A percentile compares a stretch with the other conserved stretches of the same genome.
These are phyloP conservation scores for Pollenia angustigena DNA, from an alignment of 2,888 invertebrate genomes.

Conservation along the genomic window DNA sequence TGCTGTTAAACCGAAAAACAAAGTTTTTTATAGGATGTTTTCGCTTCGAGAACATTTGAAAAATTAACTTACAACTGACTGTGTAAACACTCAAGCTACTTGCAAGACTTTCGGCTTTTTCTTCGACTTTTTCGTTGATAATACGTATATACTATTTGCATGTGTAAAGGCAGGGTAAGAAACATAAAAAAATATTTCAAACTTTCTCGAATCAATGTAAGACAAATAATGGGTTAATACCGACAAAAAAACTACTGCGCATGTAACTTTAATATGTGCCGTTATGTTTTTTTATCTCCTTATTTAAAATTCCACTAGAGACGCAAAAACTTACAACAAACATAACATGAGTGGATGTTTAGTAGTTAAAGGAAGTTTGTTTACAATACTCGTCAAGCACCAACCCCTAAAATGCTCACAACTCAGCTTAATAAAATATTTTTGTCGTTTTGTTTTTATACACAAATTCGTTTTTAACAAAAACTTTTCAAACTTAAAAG, in stretches of 20 bases:
- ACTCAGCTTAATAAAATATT: conserved; percentile 11
- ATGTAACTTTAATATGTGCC: conserved; percentile 46
- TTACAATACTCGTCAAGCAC: conserved; percentile 32
- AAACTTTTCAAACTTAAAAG: conserved; percentile 33
- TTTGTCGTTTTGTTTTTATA: conserved; percentile 66
- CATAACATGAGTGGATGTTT: conserved; percentile 21
- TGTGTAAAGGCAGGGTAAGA: too few species aligned
- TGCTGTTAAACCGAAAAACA: too few species aligned
- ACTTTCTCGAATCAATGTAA: too few species aligned
- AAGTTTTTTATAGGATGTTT: too few species aligned
- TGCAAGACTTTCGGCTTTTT: too few species aligned
- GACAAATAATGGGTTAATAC: conserved; percentile 32
- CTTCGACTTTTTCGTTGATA: too few species aligned
- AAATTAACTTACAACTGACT: too few species aligned
- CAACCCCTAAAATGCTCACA: conserved; percentile 54
- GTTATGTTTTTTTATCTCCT: conserved; percentile 44
- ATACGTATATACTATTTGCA: too few species aligned
- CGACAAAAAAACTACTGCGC: conserved; percentile 58
- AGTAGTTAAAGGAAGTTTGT: conserved; percentile 50
- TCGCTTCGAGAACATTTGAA: too few species aligned
- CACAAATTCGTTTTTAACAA: conserved; percentile 41
- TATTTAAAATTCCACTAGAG: conserved; percentile 60
- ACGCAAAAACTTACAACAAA: conserved; percentile 55
- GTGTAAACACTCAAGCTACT: too few species aligned
- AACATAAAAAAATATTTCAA: too few species aligned